Percentiles rank a stretch among this genome's conserved stretches.
These are phyloP conservation scores for Stichodactyla helianthus DNA, from an alignment of 64 coral and sea anemone genomes.

Conservation along the genomic window DNA sequence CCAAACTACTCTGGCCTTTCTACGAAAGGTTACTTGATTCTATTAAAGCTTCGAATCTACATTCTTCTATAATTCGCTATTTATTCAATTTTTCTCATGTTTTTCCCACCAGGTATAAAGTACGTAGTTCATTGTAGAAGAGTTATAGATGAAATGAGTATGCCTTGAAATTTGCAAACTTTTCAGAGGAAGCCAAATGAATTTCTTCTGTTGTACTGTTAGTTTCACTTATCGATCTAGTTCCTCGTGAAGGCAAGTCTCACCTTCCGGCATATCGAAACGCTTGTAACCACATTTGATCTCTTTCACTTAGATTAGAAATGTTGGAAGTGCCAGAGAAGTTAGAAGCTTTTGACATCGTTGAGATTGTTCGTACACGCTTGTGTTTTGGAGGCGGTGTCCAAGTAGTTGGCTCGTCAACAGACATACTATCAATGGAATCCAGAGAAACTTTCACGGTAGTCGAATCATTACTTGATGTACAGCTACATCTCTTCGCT, in stretches of 20 bases:
- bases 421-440: conserved; percentile 78
- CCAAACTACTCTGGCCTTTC: neutral
- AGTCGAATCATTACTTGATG: conserved; percentile 6
- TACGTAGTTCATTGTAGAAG: neutral
- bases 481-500: conserved; percentile 35
- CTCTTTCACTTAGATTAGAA: conserved; percentile 74
- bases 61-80: neutral
- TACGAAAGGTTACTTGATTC: neutral
- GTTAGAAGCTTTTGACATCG: conserved; percentile 76
- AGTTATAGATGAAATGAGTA: neutral
- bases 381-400: conserved; percentile 73
- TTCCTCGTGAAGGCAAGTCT: neutral
- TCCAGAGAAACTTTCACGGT: conserved; percentile 40
- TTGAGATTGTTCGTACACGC: conserved; percentile 73
- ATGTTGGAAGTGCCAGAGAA: conserved; percentile 83
- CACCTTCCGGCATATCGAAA: conserved; percentile 80
- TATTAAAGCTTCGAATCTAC: neutral
- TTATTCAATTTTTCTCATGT: neutral
- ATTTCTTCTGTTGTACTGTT: neutral
- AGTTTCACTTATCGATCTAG: neutral
- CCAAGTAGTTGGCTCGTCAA: conserved; percentile 75
- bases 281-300: conserved; percentile 78
- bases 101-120: no score
- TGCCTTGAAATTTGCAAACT: neutral
- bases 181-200: neutral